These are phyloP conservation scores for Spilosoma lubricipeda DNA, from an alignment of 2,888 invertebrate species.

Conservation along the genomic window DNA sequence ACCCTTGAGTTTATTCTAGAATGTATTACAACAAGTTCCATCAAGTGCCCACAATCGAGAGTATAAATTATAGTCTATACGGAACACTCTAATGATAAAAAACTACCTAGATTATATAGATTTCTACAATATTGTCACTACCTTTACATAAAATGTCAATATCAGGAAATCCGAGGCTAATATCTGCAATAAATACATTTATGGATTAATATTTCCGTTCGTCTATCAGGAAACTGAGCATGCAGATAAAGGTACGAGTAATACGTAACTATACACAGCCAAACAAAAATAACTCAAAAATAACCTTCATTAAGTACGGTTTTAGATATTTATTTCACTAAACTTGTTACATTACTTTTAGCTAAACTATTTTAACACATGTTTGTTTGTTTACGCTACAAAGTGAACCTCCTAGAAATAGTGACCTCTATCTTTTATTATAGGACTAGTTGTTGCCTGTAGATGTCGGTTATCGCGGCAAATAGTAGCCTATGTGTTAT, in stretches of 20 bases:
- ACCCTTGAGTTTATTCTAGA: no score
- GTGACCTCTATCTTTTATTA: not conserved
- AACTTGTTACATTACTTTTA: no score
- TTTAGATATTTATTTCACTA: not conserved
- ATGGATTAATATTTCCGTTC: not conserved
- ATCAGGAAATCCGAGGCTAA: not conserved
- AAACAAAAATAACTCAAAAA: not conserved
- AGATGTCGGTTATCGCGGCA: no score
- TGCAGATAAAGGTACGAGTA: not conserved
- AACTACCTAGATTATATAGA: not conserved
- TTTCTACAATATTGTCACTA: not conserved
- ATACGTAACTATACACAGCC: not conserved
- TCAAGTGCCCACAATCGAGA: no score
- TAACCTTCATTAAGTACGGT: not conserved
- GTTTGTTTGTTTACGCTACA: not conserved
- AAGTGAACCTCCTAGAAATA: not conserved
- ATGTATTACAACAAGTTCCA: no score
- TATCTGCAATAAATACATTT: not conserved
- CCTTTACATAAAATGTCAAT: not conserved
- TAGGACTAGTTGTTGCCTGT: no score
- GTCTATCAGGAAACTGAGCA: not conserved
- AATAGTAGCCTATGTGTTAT: no score
- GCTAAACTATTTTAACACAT: no score
- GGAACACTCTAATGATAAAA: not conserved
- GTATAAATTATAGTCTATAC: no score